Percentiles rank a stretch among this genome's conserved stretches.
phyloP scores from a whole-genome alignment of 2,113 vertebrate genomes.

The Takifugu bimaculatus region DNA sequence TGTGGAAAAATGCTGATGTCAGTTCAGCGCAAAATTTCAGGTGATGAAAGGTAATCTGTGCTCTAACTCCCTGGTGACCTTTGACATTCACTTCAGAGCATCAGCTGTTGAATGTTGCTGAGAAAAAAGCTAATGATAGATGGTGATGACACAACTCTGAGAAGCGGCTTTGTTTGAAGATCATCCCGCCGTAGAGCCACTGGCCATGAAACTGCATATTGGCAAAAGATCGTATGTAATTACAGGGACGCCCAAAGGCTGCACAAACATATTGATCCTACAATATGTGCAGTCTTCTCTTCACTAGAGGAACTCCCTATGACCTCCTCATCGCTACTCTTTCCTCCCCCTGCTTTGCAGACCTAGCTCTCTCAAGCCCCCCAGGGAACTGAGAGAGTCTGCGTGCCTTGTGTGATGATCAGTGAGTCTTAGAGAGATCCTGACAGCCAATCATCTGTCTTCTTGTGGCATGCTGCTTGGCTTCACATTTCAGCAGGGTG shows the following conservation, averaged over 20 bases:
- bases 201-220: conserved; percentile 26
- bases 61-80: no score
- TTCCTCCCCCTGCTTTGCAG: conserved; percentile 32
- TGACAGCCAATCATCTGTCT: conserved; percentile 67
- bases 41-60: no score
- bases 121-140: not conserved
- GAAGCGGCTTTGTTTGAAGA: no score
- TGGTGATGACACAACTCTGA: no score
- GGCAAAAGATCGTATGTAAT: conserved; percentile 2
- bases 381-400: conserved; percentile 34
- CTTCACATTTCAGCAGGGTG: conserved; percentile 58
- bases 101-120: no score
- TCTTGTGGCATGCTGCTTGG: conserved; percentile 43
- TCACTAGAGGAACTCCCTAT: conserved; percentile 40
- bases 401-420: conserved; percentile 64
- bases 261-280: not conserved
- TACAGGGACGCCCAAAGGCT: no score
- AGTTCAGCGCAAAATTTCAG: no score
- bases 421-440: conserved; percentile 54
- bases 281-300: conserved; percentile 6
- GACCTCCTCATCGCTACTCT: conserved; percentile 42
- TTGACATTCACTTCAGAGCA: no score
- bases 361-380: conserved; percentile 38
- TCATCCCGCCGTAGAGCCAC: conserved; percentile 1
- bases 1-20: no score